Evolutionary conservation across 2,888 invertebrate genomes (phyloP).

Genomic region (Amphimallon solstitiale): DNA sequence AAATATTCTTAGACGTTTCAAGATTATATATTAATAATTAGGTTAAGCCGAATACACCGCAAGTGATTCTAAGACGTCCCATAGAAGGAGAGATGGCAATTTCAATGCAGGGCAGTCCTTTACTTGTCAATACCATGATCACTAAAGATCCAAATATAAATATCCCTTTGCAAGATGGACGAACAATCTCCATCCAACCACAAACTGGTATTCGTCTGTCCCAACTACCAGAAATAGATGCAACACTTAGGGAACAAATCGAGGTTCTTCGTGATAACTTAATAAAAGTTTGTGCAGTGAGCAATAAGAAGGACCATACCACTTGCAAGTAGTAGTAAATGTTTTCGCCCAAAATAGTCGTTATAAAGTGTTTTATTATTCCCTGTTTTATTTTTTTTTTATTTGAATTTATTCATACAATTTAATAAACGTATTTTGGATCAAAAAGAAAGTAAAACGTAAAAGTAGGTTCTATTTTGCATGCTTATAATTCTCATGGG

Average conservation of each 20-base stretch:
- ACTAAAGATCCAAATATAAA: slow-evolving; percentile 72
- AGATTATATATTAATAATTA: not conserved
- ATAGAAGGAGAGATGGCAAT: slow-evolving; percentile 74
- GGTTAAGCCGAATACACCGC: slow-evolving; percentile 69
- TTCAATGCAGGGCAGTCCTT: slow-evolving; percentile 75
- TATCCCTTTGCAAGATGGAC: slow-evolving; percentile 73
- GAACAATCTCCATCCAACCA: slow-evolving; percentile 71
- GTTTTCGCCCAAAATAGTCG: too few species aligned
- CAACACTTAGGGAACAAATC: slow-evolving; percentile 64
- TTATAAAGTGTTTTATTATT: too few species aligned
- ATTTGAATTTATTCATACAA: too few species aligned
- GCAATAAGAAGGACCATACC: not conserved
- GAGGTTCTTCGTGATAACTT: slow-evolving; percentile 66
- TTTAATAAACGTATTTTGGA: too few species aligned
- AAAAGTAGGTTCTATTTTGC: too few species aligned
- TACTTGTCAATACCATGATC: slow-evolving; percentile 66
- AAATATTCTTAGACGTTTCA: not conserved
- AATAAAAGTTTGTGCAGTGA: slow-evolving; percentile 45
- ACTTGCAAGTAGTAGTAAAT: too few species aligned
- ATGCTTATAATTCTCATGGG: too few species aligned
- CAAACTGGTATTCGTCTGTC: slow-evolving; percentile 63
- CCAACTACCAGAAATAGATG: slow-evolving; percentile 61
- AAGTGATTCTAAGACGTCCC: slow-evolving; percentile 71
- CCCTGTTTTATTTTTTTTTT: too few species aligned
- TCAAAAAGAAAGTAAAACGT: too few species aligned